Evolutionary conservation across 2,113 vertebrate genomes (phyloP).

Genomic region (Picathartes gymnocephalus): DNA sequence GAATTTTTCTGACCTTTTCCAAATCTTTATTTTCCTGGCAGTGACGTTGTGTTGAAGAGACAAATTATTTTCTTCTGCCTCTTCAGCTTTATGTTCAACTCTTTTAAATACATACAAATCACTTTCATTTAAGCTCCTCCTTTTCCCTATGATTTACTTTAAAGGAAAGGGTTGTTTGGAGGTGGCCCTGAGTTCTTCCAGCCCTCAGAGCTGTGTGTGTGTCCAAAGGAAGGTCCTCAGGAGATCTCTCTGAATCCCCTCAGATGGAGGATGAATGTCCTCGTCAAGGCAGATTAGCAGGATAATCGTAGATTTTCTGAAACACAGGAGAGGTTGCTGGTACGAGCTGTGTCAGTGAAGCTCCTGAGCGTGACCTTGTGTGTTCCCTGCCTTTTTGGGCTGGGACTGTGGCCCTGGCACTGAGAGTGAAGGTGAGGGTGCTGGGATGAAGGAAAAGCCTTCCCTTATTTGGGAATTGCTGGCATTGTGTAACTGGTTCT

Average conservation of each 20-base stretch:
- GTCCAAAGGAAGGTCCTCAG: background rate
- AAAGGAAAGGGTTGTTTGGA: background rate
- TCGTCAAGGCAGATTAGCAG: constrained; percentile 15
- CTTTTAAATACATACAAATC: background rate
- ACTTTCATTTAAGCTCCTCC: background rate
- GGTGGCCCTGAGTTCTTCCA: background rate
- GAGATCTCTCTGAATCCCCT: background rate
- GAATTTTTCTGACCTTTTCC: background rate
- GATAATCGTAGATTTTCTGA: constrained; percentile 27
- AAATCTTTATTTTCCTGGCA: background rate
- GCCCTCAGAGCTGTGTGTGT: background rate
- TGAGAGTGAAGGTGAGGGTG: background rate
- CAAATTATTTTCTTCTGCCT: background rate
- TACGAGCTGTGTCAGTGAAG: background rate
- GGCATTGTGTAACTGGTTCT: background rate
- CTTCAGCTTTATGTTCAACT: background rate
- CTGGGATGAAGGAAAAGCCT: background rate
- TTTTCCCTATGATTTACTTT: background rate
- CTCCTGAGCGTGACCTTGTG: background rate
- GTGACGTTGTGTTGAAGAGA: background rate
- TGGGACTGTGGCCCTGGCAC: background rate
- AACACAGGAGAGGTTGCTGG: background rate
- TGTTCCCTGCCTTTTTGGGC: background rate
- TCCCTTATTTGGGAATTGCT: background rate
- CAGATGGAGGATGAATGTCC: background rate